phyloP scores from a whole-genome alignment of 2,888 invertebrate species.

The Trissoscelio sp. region DNA sequence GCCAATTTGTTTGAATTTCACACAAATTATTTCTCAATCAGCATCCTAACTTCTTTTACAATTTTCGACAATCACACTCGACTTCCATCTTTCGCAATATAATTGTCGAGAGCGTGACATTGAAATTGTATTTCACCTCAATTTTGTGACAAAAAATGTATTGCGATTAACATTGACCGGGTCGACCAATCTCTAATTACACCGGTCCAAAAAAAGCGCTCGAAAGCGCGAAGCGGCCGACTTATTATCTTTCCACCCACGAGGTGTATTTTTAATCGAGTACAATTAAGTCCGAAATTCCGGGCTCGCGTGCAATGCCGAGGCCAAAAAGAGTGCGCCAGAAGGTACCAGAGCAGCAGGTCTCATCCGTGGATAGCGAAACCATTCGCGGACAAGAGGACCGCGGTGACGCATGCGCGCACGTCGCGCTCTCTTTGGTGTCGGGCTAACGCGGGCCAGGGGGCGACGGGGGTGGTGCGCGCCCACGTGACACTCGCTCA shows the following conservation, averaged over 20 bases:
- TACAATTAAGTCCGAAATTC: conserved; percentile 6
- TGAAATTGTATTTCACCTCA: background rate
- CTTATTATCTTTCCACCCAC: conserved; percentile 24
- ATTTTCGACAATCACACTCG: too few relatives aligned
- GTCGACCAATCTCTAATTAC: conserved; percentile 11
- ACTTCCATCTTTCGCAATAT: too few relatives aligned
- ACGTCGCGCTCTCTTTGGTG: conserved; percentile 29
- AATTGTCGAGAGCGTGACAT: too few relatives aligned
- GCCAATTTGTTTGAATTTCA: too few relatives aligned
- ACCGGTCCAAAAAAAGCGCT: background rate
- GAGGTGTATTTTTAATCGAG: conserved; percentile 31
- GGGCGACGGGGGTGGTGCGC: conserved; percentile 23
- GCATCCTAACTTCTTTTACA: too few relatives aligned
- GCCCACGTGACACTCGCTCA: conserved; percentile 73
- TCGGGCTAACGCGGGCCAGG: background rate
- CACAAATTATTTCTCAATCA: too few relatives aligned
- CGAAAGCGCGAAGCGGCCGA: background rate
- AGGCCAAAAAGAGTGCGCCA: conserved; percentile 14
- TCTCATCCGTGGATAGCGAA: too few relatives aligned
- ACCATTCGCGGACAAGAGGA: conserved; percentile 20
- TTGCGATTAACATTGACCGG: conserved; percentile 13
- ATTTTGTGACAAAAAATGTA: background rate
- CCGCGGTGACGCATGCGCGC: conserved; percentile 29
- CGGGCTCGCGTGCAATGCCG: background rate
- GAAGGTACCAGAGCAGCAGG: background rate